These are phyloP conservation scores for Puma concolor DNA, from an alignment of 2,113 vertebrate genomes.

Conservation along the genomic window DNA sequence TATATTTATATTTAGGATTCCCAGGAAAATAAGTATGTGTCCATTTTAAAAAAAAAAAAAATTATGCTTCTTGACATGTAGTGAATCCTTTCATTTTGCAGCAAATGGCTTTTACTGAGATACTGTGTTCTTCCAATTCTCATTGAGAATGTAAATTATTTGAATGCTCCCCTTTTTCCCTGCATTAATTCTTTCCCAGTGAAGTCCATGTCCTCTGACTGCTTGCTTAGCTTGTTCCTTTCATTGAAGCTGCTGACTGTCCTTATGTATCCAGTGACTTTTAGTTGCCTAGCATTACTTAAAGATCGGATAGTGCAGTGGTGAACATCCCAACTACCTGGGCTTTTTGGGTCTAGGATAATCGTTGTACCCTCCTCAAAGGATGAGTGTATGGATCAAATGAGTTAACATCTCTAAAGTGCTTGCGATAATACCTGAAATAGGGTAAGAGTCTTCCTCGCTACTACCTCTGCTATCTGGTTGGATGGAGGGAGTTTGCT, in stretches of 20 bases:
- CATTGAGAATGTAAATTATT: background rate
- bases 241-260: background rate
- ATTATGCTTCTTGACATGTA: background rate
- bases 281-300: background rate
- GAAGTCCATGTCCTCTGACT: background rate
- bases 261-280: background rate
- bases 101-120: background rate
- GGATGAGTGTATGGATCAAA: background rate
- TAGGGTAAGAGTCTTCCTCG: background rate
- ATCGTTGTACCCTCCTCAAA: background rate
- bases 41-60: background rate
- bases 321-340: background rate
- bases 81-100: slow-evolving; percentile 18
- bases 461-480: background rate
- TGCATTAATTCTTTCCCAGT: background rate
- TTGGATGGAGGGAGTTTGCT: background rate
- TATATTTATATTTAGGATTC: slow-evolving; percentile 23
- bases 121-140: background rate
- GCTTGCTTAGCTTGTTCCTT: background rate
- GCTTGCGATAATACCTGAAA: background rate
- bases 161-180: background rate
- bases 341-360: background rate
- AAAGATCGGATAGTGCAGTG: background rate
- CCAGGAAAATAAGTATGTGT: background rate
- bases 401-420: background rate